Conservation (phyloP, 2,888 invertebrate species). For the Megastigmus dorsalis region DNA sequence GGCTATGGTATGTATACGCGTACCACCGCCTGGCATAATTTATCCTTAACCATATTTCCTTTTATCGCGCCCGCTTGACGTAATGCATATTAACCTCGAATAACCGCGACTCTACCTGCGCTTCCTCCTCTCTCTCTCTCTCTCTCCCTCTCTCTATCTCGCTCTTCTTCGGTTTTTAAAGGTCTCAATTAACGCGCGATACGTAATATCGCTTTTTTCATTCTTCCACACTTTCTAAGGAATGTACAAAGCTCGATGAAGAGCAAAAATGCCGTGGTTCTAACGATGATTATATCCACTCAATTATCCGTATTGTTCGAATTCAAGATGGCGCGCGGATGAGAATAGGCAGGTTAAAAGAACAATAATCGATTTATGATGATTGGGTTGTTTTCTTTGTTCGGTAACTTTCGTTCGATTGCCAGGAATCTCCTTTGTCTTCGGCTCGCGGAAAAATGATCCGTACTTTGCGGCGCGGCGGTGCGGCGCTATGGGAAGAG, state of each 20-base stretch:
- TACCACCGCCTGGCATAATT: not conserved
- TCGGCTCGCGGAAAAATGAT: slow-evolving; percentile 9
- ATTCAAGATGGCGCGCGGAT: not conserved
- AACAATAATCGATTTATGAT: slow-evolving; percentile 43
- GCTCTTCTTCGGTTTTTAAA: not conserved
- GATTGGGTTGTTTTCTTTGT: slow-evolving; percentile 42
- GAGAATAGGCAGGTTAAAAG: not conserved
- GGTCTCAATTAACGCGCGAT: not conserved
- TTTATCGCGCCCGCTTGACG: slow-evolving; percentile 21
- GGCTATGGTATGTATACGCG: not conserved
- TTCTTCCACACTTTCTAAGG: too few species aligned
- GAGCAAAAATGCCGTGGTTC: too few species aligned
- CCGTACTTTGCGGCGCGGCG: not conserved
- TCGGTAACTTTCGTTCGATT: slow-evolving; percentile 16
- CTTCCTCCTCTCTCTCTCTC: not conserved
- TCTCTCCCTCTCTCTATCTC: too few species aligned
- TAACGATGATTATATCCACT: not conserved
- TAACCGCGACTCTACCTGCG: not conserved
- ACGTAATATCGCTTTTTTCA: too few species aligned
- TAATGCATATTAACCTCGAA: slow-evolving; percentile 5
- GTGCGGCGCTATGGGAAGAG: slow-evolving; percentile 2
- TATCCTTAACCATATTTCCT: slow-evolving; percentile 7
- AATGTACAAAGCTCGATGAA: too few species aligned
- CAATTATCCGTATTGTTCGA: slow-evolving; percentile 30
- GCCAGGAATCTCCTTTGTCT: slow-evolving; percentile 28